phyloP scores from a whole-genome alignment of 2,797 vertebrate genomes.

The Melanotaenia parkinsoni region DNA sequence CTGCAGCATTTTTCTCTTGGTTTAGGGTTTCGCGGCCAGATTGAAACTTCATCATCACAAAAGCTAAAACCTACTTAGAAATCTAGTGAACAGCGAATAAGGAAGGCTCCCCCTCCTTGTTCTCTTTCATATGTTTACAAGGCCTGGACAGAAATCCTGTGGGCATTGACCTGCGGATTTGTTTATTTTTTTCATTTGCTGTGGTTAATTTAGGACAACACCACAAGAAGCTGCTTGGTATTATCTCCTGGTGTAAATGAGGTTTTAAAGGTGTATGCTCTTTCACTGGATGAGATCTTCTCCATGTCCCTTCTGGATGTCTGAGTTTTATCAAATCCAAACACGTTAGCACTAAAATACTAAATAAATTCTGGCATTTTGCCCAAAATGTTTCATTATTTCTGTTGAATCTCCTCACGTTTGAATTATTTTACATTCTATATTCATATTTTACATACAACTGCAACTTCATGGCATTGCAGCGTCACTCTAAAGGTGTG shows the following conservation, averaged over 20 bases:
- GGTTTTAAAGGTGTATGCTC: neutral
- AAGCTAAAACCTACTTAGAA: slow-evolving; percentile 39
- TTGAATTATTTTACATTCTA: slow-evolving; percentile 28
- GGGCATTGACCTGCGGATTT: neutral
- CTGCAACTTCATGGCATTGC: slow-evolving; percentile 31
- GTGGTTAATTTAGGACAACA: neutral
- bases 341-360: neutral
- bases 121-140: slow-evolving; percentile 26
- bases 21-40: slow-evolving; percentile 75
- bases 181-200: neutral
- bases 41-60: slow-evolving; percentile 62
- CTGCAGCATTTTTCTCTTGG: slow-evolving; percentile 60
- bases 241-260: neutral
- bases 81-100: neutral
- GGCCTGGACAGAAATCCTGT: slow-evolving; percentile 18
- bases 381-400: neutral
- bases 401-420: neutral
- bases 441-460: neutral
- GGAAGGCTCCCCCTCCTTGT: neutral
- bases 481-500: slow-evolving; percentile 67
- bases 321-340: neutral
- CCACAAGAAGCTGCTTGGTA: neutral
- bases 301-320: neutral
- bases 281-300: neutral
- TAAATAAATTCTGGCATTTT: neutral